Evolutionary conservation across 2,888 invertebrate genomes (phyloP).

Genomic region (Amiota communis): DNA sequence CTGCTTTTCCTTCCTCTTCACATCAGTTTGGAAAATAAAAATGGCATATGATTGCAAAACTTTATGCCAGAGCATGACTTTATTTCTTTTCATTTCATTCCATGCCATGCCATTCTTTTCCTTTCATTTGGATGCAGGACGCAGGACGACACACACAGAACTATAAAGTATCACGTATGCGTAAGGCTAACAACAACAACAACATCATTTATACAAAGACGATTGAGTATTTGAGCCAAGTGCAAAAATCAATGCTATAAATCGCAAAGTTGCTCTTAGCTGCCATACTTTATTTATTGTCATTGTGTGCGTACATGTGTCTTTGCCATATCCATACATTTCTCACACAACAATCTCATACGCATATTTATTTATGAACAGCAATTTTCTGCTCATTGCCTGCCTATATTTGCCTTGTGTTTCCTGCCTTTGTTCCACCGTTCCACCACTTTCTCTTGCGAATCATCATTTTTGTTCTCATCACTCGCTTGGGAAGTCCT

Average conservation of each 20-base stretch:
- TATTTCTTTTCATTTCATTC: background rate
- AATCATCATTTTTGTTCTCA: background rate
- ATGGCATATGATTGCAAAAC: slow-evolving; percentile 23
- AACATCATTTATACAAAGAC: background rate
- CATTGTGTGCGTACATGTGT: background rate
- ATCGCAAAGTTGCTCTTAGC: slow-evolving; percentile 6
- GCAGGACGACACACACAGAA: background rate
- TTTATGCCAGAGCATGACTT: slow-evolving; percentile 7
- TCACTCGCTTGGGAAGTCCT: background rate
- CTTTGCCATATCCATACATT: background rate
- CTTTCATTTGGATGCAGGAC: background rate
- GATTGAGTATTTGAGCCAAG: slow-evolving; percentile 3
- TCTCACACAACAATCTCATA: background rate
- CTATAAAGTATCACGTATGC: slow-evolving; percentile 16
- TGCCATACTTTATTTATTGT: slow-evolving; percentile 6
- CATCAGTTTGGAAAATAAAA: background rate
- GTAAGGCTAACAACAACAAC: slow-evolving; percentile 30
- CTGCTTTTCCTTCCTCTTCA: too few species aligned
- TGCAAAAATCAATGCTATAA: slow-evolving; percentile 13
- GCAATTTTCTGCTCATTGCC: slow-evolving; percentile 9
- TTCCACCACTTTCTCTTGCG: background rate
- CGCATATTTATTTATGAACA: slow-evolving; percentile 19
- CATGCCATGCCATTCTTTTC: background rate
- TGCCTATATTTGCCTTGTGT: background rate
- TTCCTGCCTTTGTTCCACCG: background rate